A percentile compares a stretch with the other conserved stretches of the same genome.
These are phyloP conservation scores for Scelioninae gen. 2 DNA, from an alignment of 2,888 invertebrate species.

Conservation along the genomic window DNA sequence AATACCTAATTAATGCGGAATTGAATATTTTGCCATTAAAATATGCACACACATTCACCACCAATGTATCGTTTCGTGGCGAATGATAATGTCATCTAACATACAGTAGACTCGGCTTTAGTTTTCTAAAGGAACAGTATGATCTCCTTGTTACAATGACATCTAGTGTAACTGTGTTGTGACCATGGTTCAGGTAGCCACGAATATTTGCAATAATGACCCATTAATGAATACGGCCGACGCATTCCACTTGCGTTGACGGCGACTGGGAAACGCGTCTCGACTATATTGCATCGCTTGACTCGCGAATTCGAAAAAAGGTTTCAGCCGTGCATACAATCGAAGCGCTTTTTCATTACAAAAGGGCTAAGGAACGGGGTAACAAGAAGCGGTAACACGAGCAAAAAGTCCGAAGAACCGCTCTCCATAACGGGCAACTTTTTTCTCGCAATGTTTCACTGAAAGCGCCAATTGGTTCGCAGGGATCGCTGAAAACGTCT, in stretches of 20 bases:
- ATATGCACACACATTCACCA: too few relatives aligned
- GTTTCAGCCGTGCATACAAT: conserved; percentile 57
- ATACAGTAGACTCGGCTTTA: too few relatives aligned
- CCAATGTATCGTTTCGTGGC: too few relatives aligned
- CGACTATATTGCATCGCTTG: conserved; percentile 26
- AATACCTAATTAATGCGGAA: too few relatives aligned
- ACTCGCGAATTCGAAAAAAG: conserved; percentile 25
- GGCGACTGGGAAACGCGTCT: conserved; percentile 20
- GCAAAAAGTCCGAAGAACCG: conserved; percentile 25
- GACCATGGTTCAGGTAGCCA: too few relatives aligned
- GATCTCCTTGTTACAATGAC: too few relatives aligned
- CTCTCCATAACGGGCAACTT: conserved; percentile 12
- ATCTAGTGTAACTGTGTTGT: conserved; percentile 22
- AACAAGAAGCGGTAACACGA: conserved; percentile 15
- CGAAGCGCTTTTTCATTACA: conserved; percentile 40
- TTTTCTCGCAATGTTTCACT: conserved; percentile 18
- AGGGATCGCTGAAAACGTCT: conserved; percentile 5
- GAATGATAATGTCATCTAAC: too few relatives aligned
- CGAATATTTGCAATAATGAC: too few relatives aligned
- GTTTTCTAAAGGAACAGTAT: too few relatives aligned
- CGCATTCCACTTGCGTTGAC: too few relatives aligned
- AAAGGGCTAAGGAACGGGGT: conserved; percentile 23
- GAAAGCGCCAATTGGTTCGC: conserved; percentile 37
- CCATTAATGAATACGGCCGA: too few relatives aligned
- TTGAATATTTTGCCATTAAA: too few relatives aligned